Conservation (phyloP, 53 echinoderm and acorn worm genomes). For the Arbacia lixula region DNA sequence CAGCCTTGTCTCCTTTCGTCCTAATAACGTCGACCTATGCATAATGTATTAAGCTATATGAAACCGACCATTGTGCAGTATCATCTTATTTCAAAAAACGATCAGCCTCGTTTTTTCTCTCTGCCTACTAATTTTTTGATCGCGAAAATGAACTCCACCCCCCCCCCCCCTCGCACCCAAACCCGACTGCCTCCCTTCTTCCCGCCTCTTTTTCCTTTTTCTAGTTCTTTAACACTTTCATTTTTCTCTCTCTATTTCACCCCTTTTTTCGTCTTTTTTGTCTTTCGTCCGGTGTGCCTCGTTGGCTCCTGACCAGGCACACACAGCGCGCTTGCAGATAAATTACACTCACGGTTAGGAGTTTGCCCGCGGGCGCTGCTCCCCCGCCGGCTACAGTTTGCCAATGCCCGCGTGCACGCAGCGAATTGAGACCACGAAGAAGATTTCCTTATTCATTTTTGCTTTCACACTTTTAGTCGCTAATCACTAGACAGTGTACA, state of each 20-base stretch:
- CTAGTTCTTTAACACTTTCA: conserved; percentile 22
- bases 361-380: conserved; percentile 36
- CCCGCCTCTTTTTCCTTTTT: conserved; percentile 13
- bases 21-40: conserved; percentile 27
- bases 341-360: conserved; percentile 46
- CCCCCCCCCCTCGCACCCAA: too few relatives aligned
- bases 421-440: conserved; percentile 40
- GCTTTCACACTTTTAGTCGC: conserved; percentile 49
- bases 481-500: conserved; percentile 52
- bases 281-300: background rate
- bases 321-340: conserved; percentile 15
- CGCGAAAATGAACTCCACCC: too few relatives aligned
- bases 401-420: conserved; percentile 40
- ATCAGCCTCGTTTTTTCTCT: background rate
- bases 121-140: too few relatives aligned
- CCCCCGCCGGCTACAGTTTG: conserved; percentile 52
- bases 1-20: too few relatives aligned
- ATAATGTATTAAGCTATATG: conserved; percentile 43
- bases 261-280: too few relatives aligned
- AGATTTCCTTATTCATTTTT: conserved; percentile 54
- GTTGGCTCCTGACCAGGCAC: background rate
- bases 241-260: background rate
- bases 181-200: too few relatives aligned
- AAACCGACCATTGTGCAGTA: conserved; percentile 25
- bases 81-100: conserved; percentile 19